Conservation (phyloP, 2,797 vertebrate species). For the Peromyscus nudipes region DNA sequence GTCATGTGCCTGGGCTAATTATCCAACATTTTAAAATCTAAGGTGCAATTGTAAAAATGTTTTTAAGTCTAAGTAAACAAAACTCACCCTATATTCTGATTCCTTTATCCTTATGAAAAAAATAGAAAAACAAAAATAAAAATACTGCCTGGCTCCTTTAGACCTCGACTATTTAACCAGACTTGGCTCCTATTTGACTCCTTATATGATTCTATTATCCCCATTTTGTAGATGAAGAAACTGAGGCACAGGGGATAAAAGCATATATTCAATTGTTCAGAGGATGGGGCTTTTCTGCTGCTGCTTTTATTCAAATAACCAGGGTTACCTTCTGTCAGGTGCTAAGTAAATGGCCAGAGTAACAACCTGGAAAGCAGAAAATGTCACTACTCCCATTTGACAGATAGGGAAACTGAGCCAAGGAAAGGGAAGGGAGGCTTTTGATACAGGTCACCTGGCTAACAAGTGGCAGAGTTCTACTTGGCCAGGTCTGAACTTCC, state of each 20-base stretch:
- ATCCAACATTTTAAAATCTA: slow-evolving; percentile 77
- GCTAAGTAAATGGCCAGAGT: not conserved
- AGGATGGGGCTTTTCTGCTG: not conserved
- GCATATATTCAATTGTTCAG: not conserved
- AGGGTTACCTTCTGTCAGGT: not conserved
- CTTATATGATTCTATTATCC: not conserved
- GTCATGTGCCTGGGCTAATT: slow-evolving; percentile 80
- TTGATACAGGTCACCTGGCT: not conserved
- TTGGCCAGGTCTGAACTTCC: not conserved
- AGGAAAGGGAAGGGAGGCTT: not conserved
- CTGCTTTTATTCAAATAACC: not conserved
- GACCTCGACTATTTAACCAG: not conserved
- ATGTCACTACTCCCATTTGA: not conserved
- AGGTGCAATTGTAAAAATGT: slow-evolving; percentile 72
- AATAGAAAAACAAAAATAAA: not conserved
- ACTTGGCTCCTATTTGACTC: not conserved
- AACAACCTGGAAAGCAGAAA: not conserved
- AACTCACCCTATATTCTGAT: slow-evolving; percentile 70
- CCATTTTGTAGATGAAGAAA: slow-evolving; percentile 58
- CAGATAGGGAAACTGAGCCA: not conserved
- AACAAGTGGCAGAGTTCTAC: not conserved
- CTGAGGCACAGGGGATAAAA: not conserved
- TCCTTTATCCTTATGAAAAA: slow-evolving; percentile 35
- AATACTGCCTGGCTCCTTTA: slow-evolving; percentile 20
- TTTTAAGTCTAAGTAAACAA: slow-evolving; percentile 80